phyloP scores from a whole-genome alignment of 2,888 invertebrate genomes.

The Trissoscelio sp. region DNA sequence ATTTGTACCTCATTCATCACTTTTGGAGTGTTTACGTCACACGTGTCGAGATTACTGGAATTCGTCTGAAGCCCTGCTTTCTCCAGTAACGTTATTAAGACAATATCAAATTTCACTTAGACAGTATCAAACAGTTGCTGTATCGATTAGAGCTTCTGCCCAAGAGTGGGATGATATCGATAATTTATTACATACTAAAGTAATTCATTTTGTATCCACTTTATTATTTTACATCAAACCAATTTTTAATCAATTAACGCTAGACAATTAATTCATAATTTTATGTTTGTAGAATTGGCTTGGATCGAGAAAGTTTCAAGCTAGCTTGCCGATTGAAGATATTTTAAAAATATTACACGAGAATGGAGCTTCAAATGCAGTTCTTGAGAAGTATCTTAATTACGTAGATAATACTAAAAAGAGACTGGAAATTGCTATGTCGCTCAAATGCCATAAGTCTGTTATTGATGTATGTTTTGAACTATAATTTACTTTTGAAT shows the following conservation, averaged over 20 bases:
- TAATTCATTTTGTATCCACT: slow-evolving; percentile 77
- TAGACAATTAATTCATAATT: neutral
- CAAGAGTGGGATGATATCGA: slow-evolving; percentile 87
- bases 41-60: slow-evolving; percentile 85
- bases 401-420: slow-evolving; percentile 85
- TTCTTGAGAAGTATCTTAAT: slow-evolving; percentile 85
- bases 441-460: slow-evolving; percentile 87
- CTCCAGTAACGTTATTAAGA: slow-evolving; percentile 85
- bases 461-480: slow-evolving; percentile 86
- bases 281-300: slow-evolving; percentile 82
- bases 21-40: slow-evolving; percentile 84
- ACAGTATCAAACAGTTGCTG: slow-evolving; percentile 89
- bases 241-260: slow-evolving; percentile 19
- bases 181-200: slow-evolving; percentile 86
- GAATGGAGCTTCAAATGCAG: slow-evolving; percentile 81
- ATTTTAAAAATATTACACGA: slow-evolving; percentile 83
- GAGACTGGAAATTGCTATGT: slow-evolving; percentile 86
- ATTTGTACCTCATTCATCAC: slow-evolving; percentile 79
- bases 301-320: slow-evolving; percentile 83
- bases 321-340: slow-evolving; percentile 83
- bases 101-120: slow-evolving; percentile 85
- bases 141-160: slow-evolving; percentile 86
- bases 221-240: too few species aligned
- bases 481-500: too few species aligned
- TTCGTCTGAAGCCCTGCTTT: slow-evolving; percentile 85